These are phyloP conservation scores for Boulengeromyrus knoepffleri DNA, from an alignment of 2,113 vertebrate species.

Conservation along the genomic window DNA sequence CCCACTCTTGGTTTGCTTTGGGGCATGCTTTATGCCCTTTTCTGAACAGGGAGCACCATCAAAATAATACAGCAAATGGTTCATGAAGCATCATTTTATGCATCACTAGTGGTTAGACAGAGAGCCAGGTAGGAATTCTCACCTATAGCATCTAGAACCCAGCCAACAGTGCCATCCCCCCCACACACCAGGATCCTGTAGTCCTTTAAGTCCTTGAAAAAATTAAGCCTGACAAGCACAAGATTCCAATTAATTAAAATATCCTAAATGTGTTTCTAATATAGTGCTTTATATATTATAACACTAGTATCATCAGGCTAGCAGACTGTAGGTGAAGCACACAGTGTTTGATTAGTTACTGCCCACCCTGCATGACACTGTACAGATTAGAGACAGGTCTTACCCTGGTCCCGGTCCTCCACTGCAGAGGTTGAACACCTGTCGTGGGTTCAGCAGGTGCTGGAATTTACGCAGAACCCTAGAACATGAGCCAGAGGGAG, in stretches of 20 bases:
- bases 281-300: background rate
- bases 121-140: background rate
- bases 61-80: background rate
- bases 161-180: slow-evolving; percentile 86
- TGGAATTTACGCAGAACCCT: slow-evolving; percentile 86
- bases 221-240: slow-evolving; percentile 61
- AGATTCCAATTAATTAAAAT: background rate
- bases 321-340: background rate
- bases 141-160: slow-evolving; percentile 89
- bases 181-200: slow-evolving; percentile 81
- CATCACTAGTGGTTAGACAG: background rate
- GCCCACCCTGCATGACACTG: background rate
- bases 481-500: slow-evolving; percentile 17
- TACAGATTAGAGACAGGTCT: slow-evolving; percentile 25
- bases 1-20: too few species aligned
- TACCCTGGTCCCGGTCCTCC: slow-evolving; percentile 78
- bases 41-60: too few species aligned
- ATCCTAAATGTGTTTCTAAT: background rate
- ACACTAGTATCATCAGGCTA: background rate
- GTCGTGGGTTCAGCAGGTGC: slow-evolving; percentile 80
- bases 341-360: background rate
- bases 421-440: slow-evolving; percentile 76
- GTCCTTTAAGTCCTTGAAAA: slow-evolving; percentile 72
- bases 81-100: background rate
- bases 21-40: too few species aligned